Evolutionary conservation across 2,113 vertebrate species (phyloP).

Genomic region (Prunella fulvescens): DNA sequence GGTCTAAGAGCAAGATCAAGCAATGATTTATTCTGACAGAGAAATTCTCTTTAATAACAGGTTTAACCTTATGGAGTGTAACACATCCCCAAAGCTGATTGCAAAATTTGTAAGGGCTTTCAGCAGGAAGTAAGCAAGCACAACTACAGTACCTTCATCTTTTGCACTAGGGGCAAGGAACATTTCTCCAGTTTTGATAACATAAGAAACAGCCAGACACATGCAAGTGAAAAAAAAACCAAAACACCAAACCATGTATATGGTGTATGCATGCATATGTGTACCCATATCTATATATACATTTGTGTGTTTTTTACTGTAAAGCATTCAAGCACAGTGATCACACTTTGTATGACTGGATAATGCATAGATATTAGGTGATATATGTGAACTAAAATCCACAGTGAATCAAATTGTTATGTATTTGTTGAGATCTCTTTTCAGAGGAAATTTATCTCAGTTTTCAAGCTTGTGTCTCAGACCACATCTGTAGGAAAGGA

Average conservation of each 20-base stretch:
- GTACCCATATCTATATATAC: rapidly evolving
- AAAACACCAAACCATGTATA: background rate
- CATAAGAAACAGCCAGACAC: background rate
- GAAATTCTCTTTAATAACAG: background rate
- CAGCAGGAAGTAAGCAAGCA: background rate
- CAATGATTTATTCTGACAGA: background rate
- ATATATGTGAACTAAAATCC: background rate
- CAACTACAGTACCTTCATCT: rapidly evolving
- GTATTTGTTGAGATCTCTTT: rapidly evolving
- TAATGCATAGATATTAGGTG: background rate
- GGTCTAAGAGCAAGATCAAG: background rate
- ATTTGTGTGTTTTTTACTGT: background rate
- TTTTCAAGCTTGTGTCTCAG: background rate
- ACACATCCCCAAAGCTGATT: background rate
- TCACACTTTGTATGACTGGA: background rate
- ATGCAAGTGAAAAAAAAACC: background rate
- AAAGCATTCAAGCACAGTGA: background rate
- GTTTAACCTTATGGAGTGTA: background rate
- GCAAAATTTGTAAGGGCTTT: background rate
- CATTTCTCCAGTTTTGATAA: background rate
- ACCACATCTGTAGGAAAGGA: background rate
- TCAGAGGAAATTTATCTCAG: background rate
- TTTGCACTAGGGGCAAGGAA: background rate
- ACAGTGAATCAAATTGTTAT: background rate
- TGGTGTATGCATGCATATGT: background rate